Evolutionary conservation across 2,888 invertebrate genomes (phyloP).

Genomic region (Synanthedon vespiformis): DNA sequence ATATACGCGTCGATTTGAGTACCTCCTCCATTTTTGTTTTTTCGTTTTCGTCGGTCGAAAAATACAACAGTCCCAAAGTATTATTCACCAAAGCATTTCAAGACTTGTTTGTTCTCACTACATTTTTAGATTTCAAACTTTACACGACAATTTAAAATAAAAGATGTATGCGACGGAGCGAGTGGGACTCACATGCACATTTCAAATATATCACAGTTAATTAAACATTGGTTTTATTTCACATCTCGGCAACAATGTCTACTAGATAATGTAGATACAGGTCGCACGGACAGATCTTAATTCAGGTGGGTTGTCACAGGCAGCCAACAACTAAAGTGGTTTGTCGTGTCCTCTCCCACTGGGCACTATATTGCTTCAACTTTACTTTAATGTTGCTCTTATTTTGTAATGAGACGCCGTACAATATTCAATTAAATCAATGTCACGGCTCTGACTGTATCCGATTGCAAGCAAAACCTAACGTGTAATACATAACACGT

Average conservation of each 20-base stretch:
- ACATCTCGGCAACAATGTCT: slow-evolving; percentile 9
- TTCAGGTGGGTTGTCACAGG: slow-evolving; percentile 27
- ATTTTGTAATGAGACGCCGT: slow-evolving; percentile 34
- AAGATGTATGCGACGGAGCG: not conserved
- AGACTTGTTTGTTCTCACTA: too few species aligned
- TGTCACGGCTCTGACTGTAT: slow-evolving; percentile 10
- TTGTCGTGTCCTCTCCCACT: slow-evolving; percentile 43
- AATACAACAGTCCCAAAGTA: too few species aligned
- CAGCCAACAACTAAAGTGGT: slow-evolving; percentile 32
- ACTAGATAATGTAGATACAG: slow-evolving; percentile 5
- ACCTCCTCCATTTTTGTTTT: too few species aligned
- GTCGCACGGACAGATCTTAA: slow-evolving; percentile 17
- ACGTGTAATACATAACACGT: slow-evolving; percentile 15
- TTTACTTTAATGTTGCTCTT: slow-evolving; percentile 28
- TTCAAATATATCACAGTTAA: slow-evolving; percentile 22
- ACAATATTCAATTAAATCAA: slow-evolving; percentile 29
- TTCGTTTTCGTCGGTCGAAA: too few species aligned
- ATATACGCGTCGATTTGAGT: too few species aligned
- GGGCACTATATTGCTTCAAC: slow-evolving; percentile 28
- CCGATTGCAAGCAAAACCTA: slow-evolving; percentile 17
- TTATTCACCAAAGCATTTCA: too few species aligned
- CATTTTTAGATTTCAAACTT: too few species aligned
- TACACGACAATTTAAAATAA: not conserved
- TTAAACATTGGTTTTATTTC: slow-evolving; percentile 20
- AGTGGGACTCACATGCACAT: not conserved